Evolutionary conservation across 2,113 vertebrate species (phyloP).

Genomic region (Percina caprodes): DNA sequence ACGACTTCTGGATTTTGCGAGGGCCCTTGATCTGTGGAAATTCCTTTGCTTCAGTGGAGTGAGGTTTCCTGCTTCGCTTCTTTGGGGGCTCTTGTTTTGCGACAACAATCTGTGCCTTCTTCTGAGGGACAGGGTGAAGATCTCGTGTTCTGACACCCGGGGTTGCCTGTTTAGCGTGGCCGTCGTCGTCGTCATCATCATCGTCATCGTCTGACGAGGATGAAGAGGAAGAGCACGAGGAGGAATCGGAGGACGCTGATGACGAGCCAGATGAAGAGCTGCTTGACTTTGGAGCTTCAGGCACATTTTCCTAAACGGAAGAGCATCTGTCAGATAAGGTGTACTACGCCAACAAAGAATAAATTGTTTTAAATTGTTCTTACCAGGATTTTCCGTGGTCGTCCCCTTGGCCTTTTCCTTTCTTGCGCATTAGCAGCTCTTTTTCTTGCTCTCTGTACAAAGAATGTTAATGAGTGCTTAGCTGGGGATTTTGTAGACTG

Average conservation of each 20-base stretch:
- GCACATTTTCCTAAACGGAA: conserved; percentile 84
- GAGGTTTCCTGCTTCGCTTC: conserved; percentile 91
- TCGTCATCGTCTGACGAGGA: conserved; percentile 88
- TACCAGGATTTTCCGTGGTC: conserved; percentile 92
- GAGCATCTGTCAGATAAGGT: neutral
- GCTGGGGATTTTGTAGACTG: no score
- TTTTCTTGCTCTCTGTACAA: conserved; percentile 92
- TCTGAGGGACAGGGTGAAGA: conserved; percentile 93
- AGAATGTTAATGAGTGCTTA: no score
- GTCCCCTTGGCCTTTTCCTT: conserved; percentile 92
- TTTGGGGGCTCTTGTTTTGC: conserved; percentile 90
- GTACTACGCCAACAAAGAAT: accelerated
- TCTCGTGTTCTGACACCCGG: conserved; percentile 87
- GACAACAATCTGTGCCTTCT: conserved; percentile 95
- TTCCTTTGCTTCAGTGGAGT: conserved; percentile 88
- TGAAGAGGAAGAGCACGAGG: conserved; percentile 91
- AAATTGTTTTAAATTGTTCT: conserved; percentile 31
- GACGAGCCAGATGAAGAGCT: conserved; percentile 83
- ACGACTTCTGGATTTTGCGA: conserved; percentile 86
- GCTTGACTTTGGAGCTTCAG: conserved; percentile 84
- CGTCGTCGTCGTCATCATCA: conserved; percentile 59
- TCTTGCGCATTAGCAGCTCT: conserved; percentile 91
- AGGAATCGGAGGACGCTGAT: conserved; percentile 80
- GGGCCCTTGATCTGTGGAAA: conserved; percentile 85
- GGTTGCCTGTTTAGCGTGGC: conserved; percentile 72